Evolutionary conservation across 2,888 invertebrate genomes (phyloP), one percentile per base, ranked within the genome.

Genomic region (Merodon equestris): DNA sequence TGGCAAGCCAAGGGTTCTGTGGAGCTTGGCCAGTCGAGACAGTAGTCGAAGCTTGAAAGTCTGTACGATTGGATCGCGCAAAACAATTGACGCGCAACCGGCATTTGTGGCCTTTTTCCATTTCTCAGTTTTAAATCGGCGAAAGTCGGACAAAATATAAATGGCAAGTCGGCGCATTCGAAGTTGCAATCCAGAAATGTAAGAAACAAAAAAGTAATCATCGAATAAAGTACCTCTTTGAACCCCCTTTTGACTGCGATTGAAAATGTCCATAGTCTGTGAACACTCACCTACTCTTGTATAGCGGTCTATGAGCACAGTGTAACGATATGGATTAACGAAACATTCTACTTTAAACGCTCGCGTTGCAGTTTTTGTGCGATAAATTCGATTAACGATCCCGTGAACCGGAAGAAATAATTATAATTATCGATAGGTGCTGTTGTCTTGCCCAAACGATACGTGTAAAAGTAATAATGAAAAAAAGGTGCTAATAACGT

Each of bases 101-200:
- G n/a, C n/a, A n/a, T n/a, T n/a, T n/a, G n/a, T n/a, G n/a, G n/a
- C n/a, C n/a, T n/a, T n/a, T n/a, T n/a, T n/a, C n/a, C n/a, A n/a
- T n/a, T n/a, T n/a, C n/a, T n/a, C n/a, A n/a, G n/a, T n/a, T n/a
- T n/a, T n/a, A n/a, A n/a, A n/a, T n/a, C n/a, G n/a, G n/a, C n/a
- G n/a, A n/a, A n/a, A n/a, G 1, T n/a, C 42, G 34, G 14, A 17
- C 27, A 14, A n/a, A 12, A 27, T 19, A 18, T 53, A 53, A 36
- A 76, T 76, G 76, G 60, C 60, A 47, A 44, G 54, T 18, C 64
- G 38, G 50, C 54, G 51, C 54, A 54, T 54, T 45, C 66, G 15
- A 27, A 71, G 66, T 50, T 50, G 56, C 42, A 66, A 34, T 17
- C 2, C 57, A 9, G 54, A 66, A 44, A 71, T 66, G 71, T 76